phyloP scores from a whole-genome alignment of 2,113 vertebrate species.

The Heterotilapia buettikoferi region DNA sequence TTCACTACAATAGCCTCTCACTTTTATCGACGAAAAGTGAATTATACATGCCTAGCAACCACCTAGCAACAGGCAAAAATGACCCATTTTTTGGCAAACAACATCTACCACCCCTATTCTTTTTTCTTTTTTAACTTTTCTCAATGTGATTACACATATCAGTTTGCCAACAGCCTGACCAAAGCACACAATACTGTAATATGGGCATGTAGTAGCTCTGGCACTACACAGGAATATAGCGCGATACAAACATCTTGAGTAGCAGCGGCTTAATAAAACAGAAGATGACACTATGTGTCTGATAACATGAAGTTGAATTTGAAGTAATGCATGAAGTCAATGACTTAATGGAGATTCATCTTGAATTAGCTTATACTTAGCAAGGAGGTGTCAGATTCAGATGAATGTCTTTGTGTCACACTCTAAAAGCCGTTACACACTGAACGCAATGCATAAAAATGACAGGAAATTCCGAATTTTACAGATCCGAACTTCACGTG shows the following conservation, averaged over 20 bases:
- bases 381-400: background rate
- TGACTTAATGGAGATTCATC: background rate
- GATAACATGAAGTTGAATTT: background rate
- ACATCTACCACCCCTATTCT: background rate
- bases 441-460: background rate
- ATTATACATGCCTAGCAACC: background rate
- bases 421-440: background rate
- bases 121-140: background rate
- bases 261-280: accelerated
- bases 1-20: background rate
- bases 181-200: background rate
- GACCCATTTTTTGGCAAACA: background rate
- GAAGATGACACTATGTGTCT: background rate
- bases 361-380: background rate
- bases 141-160: background rate
- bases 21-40: background rate
- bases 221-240: too few relatives aligned
- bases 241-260: background rate
- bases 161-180: background rate
- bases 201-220: background rate
- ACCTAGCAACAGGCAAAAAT: background rate
- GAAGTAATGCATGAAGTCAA: background rate
- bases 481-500: accelerated
- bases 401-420: background rate
- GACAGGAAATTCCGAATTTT: background rate